Evolutionary conservation across 2,113 vertebrate species (phyloP), one percentile per base, ranked within the genome.

Genomic region (Apodemus speciosus): DNA sequence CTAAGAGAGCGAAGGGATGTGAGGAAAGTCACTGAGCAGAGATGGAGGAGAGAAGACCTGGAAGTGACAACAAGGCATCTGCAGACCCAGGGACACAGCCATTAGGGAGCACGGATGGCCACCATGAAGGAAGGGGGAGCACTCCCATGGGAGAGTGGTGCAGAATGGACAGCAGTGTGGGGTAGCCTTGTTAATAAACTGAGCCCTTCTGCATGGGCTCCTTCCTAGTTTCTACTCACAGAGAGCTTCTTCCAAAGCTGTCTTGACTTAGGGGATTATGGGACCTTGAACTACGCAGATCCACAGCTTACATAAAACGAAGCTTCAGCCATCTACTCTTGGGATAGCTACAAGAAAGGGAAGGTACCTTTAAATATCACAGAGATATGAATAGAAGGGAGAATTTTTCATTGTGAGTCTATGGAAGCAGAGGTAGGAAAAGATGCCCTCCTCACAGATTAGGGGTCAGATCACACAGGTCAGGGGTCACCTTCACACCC

Each of bases 121-220:
- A 56, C 51, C 51, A 23, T 14, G 20, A 21, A 35, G 35, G 18
- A 58, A 21, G 20, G 53, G 25, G 35, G 35, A 80, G 53, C 5
- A 15, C 56, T 60, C n/a, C n/a, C 25, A 30, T 32, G 0, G 35
- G 35, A 16, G n/a, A 62, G 38, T 4, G n/a, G n/a, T 8, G 75
- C 46, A 3, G 21, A 11, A 13, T 58, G 53, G 35, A 25, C 5
- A 58, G 77, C 18, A 14, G 20, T 9, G 27, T 30, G 27, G 81
- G 13, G 4, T 66, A 35, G n/a, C 25, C 27, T 9, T 2, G 18
- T 13, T 30, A 23, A 2, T 3, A 8, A 2, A 14, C 35, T 6
- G 49, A 32, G 9, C 14, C 40, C 62, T 62, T 4, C 9, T 6
- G 15, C 2, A 0, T 0, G 2, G 2, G 2, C 2, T 23, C 64